These are phyloP conservation scores for Camponotus fellah DNA, from an alignment of 2,888 invertebrate genomes.

Conservation along the genomic window DNA sequence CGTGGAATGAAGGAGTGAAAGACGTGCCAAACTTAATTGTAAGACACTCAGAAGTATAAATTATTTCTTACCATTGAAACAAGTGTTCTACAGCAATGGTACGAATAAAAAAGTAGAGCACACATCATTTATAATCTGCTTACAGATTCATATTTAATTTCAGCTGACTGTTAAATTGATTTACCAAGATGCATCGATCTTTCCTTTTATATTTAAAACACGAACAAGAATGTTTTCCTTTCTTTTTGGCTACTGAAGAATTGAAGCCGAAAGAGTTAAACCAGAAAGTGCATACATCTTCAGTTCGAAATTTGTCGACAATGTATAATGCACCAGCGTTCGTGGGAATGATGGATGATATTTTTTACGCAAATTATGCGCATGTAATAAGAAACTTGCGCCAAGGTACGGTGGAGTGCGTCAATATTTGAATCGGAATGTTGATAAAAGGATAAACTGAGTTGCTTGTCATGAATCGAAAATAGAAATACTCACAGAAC, in stretches of 20 bases:
- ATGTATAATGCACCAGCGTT: neutral
- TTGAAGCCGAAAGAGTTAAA: conserved; percentile 18
- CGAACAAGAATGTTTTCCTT: neutral
- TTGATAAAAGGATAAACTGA: conserved; percentile 34
- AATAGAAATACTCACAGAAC: neutral
- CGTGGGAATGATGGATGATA: conserved; percentile 42
- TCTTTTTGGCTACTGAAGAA: neutral
- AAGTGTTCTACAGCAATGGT: neutral
- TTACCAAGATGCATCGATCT: neutral
- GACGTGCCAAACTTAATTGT: neutral
- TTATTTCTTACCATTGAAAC: neutral
- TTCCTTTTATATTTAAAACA: neutral
- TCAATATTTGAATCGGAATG: conserved; percentile 39
- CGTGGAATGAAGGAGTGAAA: neutral
- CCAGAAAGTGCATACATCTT: conserved; percentile 12
- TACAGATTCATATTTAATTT: neutral
- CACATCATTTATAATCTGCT: neutral
- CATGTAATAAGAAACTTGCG: conserved; percentile 32
- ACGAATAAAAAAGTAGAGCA: neutral
- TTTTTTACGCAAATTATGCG: conserved; percentile 34
- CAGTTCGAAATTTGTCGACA: conserved; percentile 42
- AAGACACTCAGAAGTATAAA: neutral
- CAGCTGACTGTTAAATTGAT: neutral
- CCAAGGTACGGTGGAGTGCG: neutral
- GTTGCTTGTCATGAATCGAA: conserved; percentile 19